A percentile compares a stretch with the other conserved stretches of the same genome.
phyloP scores from a whole-genome alignment of 1,140 invertebrate genomes.

The Tetramorium simillimum region DNA sequence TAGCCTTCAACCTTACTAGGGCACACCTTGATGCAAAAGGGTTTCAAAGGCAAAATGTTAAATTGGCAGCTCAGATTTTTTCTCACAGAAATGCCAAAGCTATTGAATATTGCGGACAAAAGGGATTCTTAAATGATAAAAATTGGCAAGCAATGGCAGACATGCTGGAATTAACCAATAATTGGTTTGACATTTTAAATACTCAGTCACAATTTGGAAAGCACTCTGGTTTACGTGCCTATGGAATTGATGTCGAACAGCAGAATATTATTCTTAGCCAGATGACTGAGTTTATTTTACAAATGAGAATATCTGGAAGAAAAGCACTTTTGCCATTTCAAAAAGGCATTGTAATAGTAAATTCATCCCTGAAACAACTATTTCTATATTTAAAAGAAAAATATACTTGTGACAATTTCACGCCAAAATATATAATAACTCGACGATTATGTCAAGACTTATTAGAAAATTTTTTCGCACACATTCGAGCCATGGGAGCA shows the following conservation, averaged over 20 bases:
- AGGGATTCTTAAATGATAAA: neutral
- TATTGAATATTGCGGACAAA: neutral
- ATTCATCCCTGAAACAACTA: neutral
- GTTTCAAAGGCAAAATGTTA: neutral
- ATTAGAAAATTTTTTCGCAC: neutral
- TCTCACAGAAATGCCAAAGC: neutral
- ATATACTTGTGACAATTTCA: neutral
- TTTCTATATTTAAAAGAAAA: neutral
- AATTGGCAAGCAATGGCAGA: neutral
- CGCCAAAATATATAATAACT: neutral
- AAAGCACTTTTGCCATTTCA: neutral
- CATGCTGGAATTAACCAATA: neutral
- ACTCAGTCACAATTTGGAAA: neutral
- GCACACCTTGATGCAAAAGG: neutral
- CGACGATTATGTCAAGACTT: neutral
- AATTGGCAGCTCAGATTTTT: neutral
- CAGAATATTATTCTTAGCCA: neutral
- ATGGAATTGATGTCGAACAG: neutral
- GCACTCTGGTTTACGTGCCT: neutral
- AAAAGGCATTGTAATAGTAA: neutral
- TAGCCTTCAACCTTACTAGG: neutral
- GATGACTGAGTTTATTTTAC: neutral
- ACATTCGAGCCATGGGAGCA: neutral
- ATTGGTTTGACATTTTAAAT: constrained; percentile 4
- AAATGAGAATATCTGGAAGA: neutral